Percentiles rank a stretch among this genome's conserved stretches.
These are phyloP conservation scores for Euwallacea fornicatus DNA, from an alignment of 1,140 invertebrate genomes.

Conservation along the genomic window DNA sequence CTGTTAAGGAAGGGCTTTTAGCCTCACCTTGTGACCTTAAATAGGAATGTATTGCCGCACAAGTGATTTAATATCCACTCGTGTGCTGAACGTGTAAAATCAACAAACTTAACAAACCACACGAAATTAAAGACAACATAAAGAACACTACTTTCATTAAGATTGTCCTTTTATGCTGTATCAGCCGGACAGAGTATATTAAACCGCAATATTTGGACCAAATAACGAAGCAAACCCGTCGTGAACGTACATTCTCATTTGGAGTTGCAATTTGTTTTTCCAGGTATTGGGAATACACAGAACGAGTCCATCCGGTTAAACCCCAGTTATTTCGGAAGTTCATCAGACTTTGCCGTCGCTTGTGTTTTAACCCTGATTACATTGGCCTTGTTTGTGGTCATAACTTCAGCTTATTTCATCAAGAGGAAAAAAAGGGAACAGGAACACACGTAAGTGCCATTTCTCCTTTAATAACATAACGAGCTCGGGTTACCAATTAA, in stretches of 20 bases:
- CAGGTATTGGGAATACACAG: constrained; percentile 44
- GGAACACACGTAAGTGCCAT: constrained; percentile 70
- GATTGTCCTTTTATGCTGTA: background rate
- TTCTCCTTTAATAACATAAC: constrained; percentile 28
- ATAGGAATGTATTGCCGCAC: no score
- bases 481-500: constrained; percentile 23
- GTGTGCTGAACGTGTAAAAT: no score
- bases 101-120: no score
- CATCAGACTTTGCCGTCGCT: constrained; percentile 72
- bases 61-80: no score
- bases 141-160: no score
- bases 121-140: no score
- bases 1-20: no score
- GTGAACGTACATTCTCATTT: constrained; percentile 42
- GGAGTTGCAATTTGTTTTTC: constrained; percentile 44
- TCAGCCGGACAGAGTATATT: constrained; percentile 21
- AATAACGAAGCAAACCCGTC: constrained; percentile 22
- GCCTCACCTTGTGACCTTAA: no score
- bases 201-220: constrained; percentile 33
- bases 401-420: constrained; percentile 74
- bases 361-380: constrained; percentile 76
- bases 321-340: constrained; percentile 63
- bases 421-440: constrained; percentile 76
- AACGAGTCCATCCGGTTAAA: constrained; percentile 67
- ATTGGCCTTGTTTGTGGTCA: constrained; percentile 63